Evolutionary conservation across 2,888 invertebrate genomes (phyloP).

Genomic region (Pyrochroa serraticornis): DNA sequence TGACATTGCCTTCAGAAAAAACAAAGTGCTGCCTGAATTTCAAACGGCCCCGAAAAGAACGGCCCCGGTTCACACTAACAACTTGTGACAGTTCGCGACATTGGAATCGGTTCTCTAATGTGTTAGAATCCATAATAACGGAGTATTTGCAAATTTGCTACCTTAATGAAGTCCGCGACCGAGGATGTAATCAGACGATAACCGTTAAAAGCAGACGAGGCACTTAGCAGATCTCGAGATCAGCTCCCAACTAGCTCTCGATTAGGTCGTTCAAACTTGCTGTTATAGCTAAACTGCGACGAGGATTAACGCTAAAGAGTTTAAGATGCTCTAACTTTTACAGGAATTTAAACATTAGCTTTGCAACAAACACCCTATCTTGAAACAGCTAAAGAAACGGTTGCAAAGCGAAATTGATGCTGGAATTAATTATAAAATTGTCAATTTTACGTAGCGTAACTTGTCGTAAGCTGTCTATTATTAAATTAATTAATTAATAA

Average conservation of each 20-base stretch:
- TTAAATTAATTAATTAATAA: too few relatives aligned
- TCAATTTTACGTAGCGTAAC: too few relatives aligned
- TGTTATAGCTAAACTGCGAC: conserved; percentile 1
- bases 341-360: too few relatives aligned
- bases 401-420: too few relatives aligned
- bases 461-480: too few relatives aligned
- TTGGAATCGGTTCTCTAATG: not conserved
- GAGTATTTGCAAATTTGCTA: not conserved
- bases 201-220: conserved; percentile 5
- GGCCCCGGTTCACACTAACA: not conserved
- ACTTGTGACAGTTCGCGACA: too few relatives aligned
- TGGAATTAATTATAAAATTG: too few relatives aligned
- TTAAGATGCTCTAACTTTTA: not conserved
- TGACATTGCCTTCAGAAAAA: not conserved
- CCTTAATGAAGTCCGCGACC: not conserved
- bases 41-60: not conserved
- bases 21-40: not conserved
- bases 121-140: not conserved
- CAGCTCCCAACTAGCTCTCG: conserved; percentile 4
- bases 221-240: conserved; percentile 4
- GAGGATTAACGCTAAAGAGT: not conserved
- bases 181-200: conserved; percentile 8
- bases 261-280: conserved; percentile 1
- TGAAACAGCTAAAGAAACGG: too few relatives aligned
- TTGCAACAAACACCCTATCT: too few relatives aligned